These are phyloP conservation scores for Nylanderia fulva DNA, from an alignment of 1,140 invertebrate species.

Conservation along the genomic window DNA sequence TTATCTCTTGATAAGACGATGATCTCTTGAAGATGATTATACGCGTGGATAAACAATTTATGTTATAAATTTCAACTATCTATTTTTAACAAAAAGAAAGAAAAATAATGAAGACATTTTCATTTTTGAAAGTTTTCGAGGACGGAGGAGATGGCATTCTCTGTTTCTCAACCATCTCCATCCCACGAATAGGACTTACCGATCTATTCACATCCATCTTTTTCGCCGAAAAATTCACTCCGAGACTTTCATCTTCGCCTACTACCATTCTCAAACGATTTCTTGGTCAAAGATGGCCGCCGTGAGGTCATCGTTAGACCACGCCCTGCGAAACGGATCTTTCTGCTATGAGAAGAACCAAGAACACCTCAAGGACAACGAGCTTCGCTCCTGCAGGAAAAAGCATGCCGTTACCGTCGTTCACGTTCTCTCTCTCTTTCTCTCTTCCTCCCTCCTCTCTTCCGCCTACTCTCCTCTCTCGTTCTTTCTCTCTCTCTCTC, in stretches of 20 bases:
- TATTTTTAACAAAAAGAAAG: neutral
- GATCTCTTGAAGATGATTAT: no score
- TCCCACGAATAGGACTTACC: neutral
- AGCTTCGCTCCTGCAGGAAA: constrained; percentile 38
- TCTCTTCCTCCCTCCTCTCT: no score
- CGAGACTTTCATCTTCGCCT: constrained; percentile 70
- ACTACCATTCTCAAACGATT: constrained; percentile 64
- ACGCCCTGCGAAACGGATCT: constrained; percentile 79
- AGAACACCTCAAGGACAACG: constrained; percentile 77
- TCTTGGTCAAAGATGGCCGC: constrained; percentile 79
- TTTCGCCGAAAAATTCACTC: constrained; percentile 66
- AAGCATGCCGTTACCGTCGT: neutral
- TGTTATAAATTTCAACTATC: neutral
- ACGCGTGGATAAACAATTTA: neutral
- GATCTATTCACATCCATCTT: constrained; percentile 18
- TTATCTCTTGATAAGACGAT: neutral
- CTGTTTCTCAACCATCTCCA: constrained; percentile 34
- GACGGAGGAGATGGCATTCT: neutral
- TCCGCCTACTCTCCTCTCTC: no score
- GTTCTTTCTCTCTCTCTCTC: no score
- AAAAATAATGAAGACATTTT: neutral
- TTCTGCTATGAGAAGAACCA: constrained; percentile 68
- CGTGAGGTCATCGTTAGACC: constrained; percentile 79
- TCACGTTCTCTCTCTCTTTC: constrained; percentile 15
- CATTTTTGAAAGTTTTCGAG: constrained; percentile 13